phyloP scores from a whole-genome alignment of 1,140 invertebrate genomes.

The Diorhabda carinulata region DNA sequence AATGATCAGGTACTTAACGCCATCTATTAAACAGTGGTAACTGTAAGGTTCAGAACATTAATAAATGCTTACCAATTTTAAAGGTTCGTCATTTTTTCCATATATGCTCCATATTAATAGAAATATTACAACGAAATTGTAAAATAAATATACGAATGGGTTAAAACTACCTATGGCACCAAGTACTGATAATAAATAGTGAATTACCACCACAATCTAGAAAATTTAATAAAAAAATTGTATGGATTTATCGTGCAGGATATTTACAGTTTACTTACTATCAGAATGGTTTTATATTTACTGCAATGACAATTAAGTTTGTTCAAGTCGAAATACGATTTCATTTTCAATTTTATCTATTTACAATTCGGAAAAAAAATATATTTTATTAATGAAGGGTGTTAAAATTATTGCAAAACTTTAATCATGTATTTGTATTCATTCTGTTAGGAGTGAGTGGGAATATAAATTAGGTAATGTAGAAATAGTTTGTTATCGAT shows the following conservation, averaged over 20 bases:
- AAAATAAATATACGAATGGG: neutral
- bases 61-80: neutral
- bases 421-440: too few species aligned
- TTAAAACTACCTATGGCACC: neutral
- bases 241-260: neutral
- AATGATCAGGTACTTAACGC: too few species aligned
- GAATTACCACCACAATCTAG: neutral
- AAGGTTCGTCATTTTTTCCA: neutral
- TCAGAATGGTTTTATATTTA: neutral
- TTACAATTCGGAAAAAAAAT: too few species aligned
- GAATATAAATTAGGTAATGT: too few species aligned
- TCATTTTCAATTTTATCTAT: neutral
- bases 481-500: too few species aligned
- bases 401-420: too few species aligned
- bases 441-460: too few species aligned
- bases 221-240: neutral
- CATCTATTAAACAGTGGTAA: too few species aligned
- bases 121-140: neutral
- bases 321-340: neutral
- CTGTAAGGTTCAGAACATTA: too few species aligned
- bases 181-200: neutral
- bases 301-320: neutral
- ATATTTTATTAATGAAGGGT: too few species aligned
- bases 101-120: neutral
- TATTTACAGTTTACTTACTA: neutral